Percentiles rank a stretch among this genome's conserved stretches.
Conservation (phyloP, 1,140 invertebrate genomes). For the Diorhabda elongata region DNA sequence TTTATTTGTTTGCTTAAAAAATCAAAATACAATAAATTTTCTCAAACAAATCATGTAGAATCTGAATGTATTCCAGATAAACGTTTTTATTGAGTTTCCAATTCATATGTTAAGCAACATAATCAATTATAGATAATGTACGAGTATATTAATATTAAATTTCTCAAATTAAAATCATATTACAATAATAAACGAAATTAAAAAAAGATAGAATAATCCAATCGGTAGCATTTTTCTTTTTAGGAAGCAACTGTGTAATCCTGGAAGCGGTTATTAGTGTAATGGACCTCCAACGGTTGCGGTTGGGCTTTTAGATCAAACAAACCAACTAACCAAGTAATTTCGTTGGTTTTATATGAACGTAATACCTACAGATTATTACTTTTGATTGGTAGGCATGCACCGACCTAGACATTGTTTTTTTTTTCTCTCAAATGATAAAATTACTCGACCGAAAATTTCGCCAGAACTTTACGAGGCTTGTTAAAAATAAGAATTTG, state of each 20-base stretch:
- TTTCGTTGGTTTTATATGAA: background rate
- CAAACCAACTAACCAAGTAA: conserved; percentile 2
- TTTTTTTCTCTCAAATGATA: background rate
- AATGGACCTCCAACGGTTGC: background rate
- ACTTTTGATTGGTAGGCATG: background rate
- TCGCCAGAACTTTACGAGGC: background rate
- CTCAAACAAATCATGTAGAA: too few relatives aligned
- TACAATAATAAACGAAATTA: background rate
- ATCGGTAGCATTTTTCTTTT: background rate
- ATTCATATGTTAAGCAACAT: too few relatives aligned
- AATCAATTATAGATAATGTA: too few relatives aligned
- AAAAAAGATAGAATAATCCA: background rate
- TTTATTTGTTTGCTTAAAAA: too few relatives aligned
- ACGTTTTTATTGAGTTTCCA: too few relatives aligned
- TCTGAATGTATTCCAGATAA: too few relatives aligned
- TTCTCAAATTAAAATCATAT: too few relatives aligned
- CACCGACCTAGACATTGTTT: background rate
- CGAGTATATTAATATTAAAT: too few relatives aligned
- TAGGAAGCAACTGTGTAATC: background rate
- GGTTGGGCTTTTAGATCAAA: background rate
- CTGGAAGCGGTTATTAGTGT: conserved; percentile 1
- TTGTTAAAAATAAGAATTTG: too few relatives aligned
- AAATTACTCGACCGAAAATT: background rate
- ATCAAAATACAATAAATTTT: too few relatives aligned
- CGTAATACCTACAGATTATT: background rate